These are phyloP conservation scores for Nudaria mundana DNA, from an alignment of 2,888 invertebrate species.

Conservation along the genomic window DNA sequence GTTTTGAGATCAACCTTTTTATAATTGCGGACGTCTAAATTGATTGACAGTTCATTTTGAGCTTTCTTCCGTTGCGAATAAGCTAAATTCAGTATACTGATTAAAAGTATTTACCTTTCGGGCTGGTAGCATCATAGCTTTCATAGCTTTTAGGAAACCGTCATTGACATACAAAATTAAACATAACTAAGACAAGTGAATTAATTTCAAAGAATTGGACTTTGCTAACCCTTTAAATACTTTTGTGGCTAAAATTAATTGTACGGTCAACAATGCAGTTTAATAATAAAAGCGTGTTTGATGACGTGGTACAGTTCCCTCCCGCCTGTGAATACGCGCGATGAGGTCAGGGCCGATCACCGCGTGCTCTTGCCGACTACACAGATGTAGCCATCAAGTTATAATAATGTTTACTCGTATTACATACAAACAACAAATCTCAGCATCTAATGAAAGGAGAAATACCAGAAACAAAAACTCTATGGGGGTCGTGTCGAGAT, in stretches of 20 bases:
- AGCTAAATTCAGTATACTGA: conserved; percentile 17
- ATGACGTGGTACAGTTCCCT: conserved; percentile 18
- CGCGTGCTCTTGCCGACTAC: conserved; percentile 5
- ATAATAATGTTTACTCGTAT: background rate
- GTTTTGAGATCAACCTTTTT: conserved; percentile 52
- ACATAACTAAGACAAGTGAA: too few species aligned
- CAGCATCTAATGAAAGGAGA: too few species aligned
- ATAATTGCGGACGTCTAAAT: conserved; percentile 37
- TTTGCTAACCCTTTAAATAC: too few species aligned
- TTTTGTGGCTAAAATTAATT: too few species aligned
- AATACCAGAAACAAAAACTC: too few species aligned
- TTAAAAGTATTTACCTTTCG: background rate
- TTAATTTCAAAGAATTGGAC: too few species aligned
- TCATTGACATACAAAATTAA: too few species aligned
- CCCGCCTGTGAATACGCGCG: conserved; percentile 34
- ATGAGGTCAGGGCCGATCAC: conserved; percentile 48
- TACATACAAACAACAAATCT: background rate
- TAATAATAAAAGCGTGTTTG: too few species aligned
- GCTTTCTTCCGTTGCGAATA: conserved; percentile 23
- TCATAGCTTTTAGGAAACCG: too few species aligned
- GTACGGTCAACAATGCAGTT: too few species aligned
- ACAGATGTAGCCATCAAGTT: background rate
- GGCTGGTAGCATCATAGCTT: too few species aligned
- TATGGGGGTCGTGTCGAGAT: too few species aligned
- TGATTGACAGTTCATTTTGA: conserved; percentile 40